phyloP scores from a whole-genome alignment of 2,888 invertebrate genomes.

The Nephrotoma appendiculata region DNA sequence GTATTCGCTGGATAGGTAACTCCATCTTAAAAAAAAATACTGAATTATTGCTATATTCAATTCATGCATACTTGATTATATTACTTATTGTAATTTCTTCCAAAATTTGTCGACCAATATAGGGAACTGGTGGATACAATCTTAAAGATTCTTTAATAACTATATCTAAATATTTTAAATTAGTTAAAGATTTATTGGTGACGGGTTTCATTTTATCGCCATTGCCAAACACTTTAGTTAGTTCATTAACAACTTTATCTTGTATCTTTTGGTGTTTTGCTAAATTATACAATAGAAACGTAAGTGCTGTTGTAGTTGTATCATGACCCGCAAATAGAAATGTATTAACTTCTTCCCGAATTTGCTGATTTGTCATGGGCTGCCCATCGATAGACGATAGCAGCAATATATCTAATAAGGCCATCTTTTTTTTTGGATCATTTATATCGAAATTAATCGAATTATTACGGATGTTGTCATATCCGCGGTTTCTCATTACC shows the following conservation, averaged over 20 bases:
- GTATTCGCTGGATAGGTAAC: conserved; percentile 27
- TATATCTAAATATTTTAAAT: conserved; percentile 26
- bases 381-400: conserved; percentile 42
- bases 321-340: conserved; percentile 54
- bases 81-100: conserved; percentile 29
- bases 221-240: conserved; percentile 28
- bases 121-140: conserved; percentile 28
- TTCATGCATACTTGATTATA: not conserved
- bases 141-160: conserved; percentile 30
- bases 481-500: not conserved
- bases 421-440: conserved; percentile 45
- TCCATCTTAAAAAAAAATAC: conserved; percentile 21
- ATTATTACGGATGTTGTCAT: not conserved
- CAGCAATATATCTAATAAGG: conserved; percentile 51
- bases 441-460: conserved; percentile 4
- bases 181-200: conserved; percentile 24
- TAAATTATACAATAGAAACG: conserved; percentile 36
- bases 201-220: conserved; percentile 22
- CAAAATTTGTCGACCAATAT: conserved; percentile 25
- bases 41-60: not conserved
- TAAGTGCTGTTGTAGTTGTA: conserved; percentile 36
- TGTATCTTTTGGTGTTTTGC: conserved; percentile 35
- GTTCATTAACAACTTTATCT: conserved; percentile 33
- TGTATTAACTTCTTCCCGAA: conserved; percentile 56
- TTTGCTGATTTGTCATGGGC: conserved; percentile 40